phyloP scores from a whole-genome alignment of 2,113 vertebrate genomes.

The Bungarus multicinctus region DNA sequence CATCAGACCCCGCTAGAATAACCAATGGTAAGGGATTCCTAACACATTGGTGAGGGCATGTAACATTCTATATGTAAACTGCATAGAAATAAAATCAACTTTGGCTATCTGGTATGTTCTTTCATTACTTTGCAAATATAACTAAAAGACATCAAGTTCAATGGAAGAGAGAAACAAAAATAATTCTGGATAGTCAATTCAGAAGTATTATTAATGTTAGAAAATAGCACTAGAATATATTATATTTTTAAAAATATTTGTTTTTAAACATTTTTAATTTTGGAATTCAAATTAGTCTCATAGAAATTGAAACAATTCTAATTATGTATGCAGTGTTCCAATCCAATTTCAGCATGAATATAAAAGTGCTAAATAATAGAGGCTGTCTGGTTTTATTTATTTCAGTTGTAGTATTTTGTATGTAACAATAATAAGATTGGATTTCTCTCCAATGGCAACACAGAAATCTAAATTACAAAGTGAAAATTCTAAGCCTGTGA shows the following conservation, averaged over 20 bases:
- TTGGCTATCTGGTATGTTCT: background rate
- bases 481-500: background rate
- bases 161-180: background rate
- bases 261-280: background rate
- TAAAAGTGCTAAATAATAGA: background rate
- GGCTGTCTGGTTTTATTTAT: background rate
- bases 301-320: background rate
- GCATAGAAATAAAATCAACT: background rate
- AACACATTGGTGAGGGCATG: background rate
- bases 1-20: background rate
- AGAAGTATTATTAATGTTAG: background rate
- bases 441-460: background rate
- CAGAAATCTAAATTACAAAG: background rate
- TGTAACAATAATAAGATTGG: background rate
- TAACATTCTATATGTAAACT: background rate
- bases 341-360: background rate
- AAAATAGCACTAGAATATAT: background rate
- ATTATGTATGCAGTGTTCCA: background rate
- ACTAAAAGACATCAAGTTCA: background rate
- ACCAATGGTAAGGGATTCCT: background rate
- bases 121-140: background rate
- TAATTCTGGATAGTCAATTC: background rate
- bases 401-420: background rate
- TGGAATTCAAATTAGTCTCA: background rate
- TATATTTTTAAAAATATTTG: background rate